Percentiles rank a stretch among this genome's conserved stretches.
phyloP scores from a whole-genome alignment of 2,113 vertebrate species.

The Syngnathus scovelli region DNA sequence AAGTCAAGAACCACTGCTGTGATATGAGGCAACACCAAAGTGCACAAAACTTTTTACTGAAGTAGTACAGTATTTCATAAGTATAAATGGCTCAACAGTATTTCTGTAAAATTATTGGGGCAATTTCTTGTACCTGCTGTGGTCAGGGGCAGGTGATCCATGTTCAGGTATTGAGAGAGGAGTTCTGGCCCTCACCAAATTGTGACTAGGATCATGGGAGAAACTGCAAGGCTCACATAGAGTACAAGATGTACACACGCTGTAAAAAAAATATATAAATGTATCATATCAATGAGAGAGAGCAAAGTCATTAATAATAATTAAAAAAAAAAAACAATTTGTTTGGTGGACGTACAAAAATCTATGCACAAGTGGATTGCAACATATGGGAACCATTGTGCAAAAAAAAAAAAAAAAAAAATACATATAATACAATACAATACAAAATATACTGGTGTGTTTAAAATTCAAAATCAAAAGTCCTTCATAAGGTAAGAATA shows the following conservation, averaged over 20 bases:
- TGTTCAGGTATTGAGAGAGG: slow-evolving; percentile 77
- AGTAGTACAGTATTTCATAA: too few relatives aligned
- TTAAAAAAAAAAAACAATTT: background rate
- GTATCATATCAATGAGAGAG: background rate
- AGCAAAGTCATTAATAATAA: background rate
- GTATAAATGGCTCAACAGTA: background rate
- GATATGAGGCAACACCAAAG: background rate
- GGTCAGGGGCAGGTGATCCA: slow-evolving; percentile 70
- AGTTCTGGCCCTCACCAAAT: slow-evolving; percentile 83
- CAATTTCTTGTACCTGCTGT: slow-evolving; percentile 64
- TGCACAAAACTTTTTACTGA: background rate
- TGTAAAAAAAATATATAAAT: slow-evolving; percentile 34
- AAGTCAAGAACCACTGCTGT: background rate
- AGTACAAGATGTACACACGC: slow-evolving; percentile 86
- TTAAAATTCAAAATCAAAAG: too few relatives aligned
- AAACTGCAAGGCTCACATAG: slow-evolving; percentile 86
- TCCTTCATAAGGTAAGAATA: too few relatives aligned
- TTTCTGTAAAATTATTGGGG: background rate
- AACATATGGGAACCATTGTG: background rate
- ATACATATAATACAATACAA: too few relatives aligned
- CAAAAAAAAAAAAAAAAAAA: background rate
- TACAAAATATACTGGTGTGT: too few relatives aligned
- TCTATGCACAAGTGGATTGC: background rate
- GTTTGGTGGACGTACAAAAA: background rate
- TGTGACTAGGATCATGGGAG: slow-evolving; percentile 82